Base-by-base conservation (phyloP, 2,113 vertebrate species). In the Scytalopus superciliaris region DNA sequence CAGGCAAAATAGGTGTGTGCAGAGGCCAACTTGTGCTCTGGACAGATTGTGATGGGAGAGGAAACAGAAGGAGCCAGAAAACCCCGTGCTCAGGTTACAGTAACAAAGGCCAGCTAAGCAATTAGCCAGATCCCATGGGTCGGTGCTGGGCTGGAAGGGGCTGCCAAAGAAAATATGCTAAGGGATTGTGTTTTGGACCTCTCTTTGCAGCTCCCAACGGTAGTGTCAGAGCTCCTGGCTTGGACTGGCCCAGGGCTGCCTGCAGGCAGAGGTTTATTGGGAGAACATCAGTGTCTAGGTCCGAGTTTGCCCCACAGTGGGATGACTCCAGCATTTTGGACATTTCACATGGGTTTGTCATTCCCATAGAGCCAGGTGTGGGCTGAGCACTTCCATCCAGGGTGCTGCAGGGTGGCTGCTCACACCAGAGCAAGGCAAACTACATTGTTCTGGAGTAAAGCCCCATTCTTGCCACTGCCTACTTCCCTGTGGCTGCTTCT, bases 301-400 rank as follows among this genome's bases (percentile, higher is more conserved):
- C 64, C 0, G 0, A 79, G 47, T 8, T 72, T 49, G 28, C 28
- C 47, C 45, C 2, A 2, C 14, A 30, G 19, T n/a, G 68, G 35
- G 40, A 24, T 73, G 49, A 27, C 18, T 39, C 40, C 14, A 7
- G 39, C 27, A n/a, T 7, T 67, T 22, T 21, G 74, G 44, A 25
- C 12, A 56, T 35, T 62, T 78, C 9, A 1, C 22, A 14, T 3
- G 23, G 39, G 28, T 82, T 62, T 35, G 14, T 67, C 1, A 0
- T 35, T 67, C 11, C 56, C 49, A 7, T 28, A 16, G 72, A 18
- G 28, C 7, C 55, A 75, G 27, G 4, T 8, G 35, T 78, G 52
- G 35, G 75, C 57, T 75, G 33, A 85, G 35, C 49, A 44, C 9
- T 63, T 39, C 19, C 11, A 2, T 27, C 14, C 5, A 12, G 44